Base-by-base conservation (phyloP, 2,888 invertebrate species). In the Hypsopygia costalis region DNA sequence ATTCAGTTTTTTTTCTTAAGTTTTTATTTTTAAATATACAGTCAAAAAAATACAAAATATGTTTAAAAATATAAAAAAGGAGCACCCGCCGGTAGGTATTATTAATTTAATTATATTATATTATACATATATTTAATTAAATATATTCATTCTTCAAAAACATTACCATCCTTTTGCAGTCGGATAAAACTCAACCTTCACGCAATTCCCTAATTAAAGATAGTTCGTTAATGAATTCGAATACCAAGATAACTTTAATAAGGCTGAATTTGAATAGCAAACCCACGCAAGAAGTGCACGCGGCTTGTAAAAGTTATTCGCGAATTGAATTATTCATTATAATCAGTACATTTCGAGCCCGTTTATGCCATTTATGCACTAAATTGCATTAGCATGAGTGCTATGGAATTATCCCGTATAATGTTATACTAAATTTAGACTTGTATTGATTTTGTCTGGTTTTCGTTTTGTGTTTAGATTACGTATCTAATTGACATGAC, bases 321-420 rank as follows among this genome's bases (percentile, higher is more conserved):
- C 73, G 40, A 48, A 55, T 72, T 83, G 83, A 81, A 83, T 83
- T 65, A 83, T 82, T 82, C 82, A 83, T 82, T 77, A 73, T 81
- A 80, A 81, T 81, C 78, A 80, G 69, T 76, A 78, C 81, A 80
- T 73, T 77, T 36, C 31, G 51, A 60, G 58, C 53, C 67, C 67
- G 71, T 65, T 71, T 57, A 51, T 44, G 49, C 46, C 49, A 41
- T 33, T 39, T 39, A 39, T 38, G 38, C 39, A 39, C 39, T 27
- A 39, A 39, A 39, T 39, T 33, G 39, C 39, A 39, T 28, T 39
- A 33, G 39, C 32, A 39, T 16, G 32, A 37, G 30, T 36, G 32
- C 38, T 32, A 22, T 37, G 37, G 38, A 38, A 32, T 32, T 38
- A 38, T 22, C 12, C 25, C n/a, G 25, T 25, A 33, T 39, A 34